These are phyloP conservation scores for Sialia sialis DNA, from an alignment of 2,113 vertebrate species.

Conservation along the genomic window DNA sequence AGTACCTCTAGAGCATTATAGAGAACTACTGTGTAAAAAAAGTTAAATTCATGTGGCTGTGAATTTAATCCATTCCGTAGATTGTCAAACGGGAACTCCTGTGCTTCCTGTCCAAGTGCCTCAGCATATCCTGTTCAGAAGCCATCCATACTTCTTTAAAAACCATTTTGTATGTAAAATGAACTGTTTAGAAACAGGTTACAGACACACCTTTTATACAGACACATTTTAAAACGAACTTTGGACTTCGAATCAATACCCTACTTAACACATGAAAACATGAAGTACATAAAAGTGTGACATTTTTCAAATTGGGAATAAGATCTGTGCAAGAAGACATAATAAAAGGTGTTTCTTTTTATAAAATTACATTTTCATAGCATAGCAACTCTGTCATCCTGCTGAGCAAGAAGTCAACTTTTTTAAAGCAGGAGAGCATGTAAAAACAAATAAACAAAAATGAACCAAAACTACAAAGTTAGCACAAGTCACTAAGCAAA, in stretches of 20 bases:
- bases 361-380: background rate
- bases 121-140: background rate
- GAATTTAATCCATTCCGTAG: accelerated
- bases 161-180: accelerated
- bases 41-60: accelerated
- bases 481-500: background rate
- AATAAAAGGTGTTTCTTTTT: background rate
- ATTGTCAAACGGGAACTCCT: accelerated
- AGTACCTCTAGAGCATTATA: accelerated
- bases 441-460: background rate
- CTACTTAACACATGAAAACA: background rate
- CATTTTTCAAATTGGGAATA: background rate
- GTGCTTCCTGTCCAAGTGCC: background rate
- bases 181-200: background rate
- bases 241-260: background rate
- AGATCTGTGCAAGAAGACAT: background rate
- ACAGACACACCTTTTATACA: accelerated
- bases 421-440: background rate
- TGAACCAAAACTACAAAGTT: accelerated
- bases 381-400: background rate
- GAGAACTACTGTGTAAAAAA: accelerated
- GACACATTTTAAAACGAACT: background rate
- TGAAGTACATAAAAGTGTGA: accelerated
- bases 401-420: background rate
- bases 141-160: background rate